Evolutionary conservation across 30 jellyfish, hydroid and myxozoan species (phyloP).

Genomic region (Haliclystus octoradiatus): DNA sequence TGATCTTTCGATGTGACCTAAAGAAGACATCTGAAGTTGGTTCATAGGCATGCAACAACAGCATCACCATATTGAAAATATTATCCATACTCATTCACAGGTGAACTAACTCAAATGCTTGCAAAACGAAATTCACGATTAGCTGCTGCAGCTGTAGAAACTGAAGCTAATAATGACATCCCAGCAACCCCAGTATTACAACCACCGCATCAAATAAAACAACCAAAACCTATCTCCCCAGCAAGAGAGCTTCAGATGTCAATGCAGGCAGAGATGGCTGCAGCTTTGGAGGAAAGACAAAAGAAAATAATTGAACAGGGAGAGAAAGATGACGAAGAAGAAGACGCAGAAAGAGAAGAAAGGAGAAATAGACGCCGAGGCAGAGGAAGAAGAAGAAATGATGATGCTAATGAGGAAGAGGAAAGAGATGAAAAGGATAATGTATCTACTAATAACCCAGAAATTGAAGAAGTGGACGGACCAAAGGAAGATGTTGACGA

Average conservation of each 20-base stretch:
- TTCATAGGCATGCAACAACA: too few relatives aligned
- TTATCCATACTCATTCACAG: too few relatives aligned
- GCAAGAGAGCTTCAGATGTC: too few relatives aligned
- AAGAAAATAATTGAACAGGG: neutral
- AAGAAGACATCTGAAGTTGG: too few relatives aligned
- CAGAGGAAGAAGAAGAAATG: neutral
- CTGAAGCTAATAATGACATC: neutral
- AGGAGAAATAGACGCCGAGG: neutral
- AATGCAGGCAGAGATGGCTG: neutral
- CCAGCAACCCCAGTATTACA: neutral
- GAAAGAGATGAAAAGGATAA: too few relatives aligned
- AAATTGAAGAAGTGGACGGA: too few relatives aligned
- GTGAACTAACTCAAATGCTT: neutral
- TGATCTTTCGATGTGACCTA: too few relatives aligned
- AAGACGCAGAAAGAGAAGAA: neutral
- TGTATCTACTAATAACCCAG: too few relatives aligned
- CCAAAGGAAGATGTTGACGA: neutral
- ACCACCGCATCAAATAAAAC: too few relatives aligned
- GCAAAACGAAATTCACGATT: neutral
- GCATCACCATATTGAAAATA: too few relatives aligned
- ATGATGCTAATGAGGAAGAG: neutral
- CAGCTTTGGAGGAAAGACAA: neutral
- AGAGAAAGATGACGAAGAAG: neutral
- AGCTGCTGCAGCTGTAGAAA: neutral
- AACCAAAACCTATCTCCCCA: neutral